Evolutionary conservation across 2,113 vertebrate genomes (phyloP).

Genomic region (Trematomus loennbergii): DNA sequence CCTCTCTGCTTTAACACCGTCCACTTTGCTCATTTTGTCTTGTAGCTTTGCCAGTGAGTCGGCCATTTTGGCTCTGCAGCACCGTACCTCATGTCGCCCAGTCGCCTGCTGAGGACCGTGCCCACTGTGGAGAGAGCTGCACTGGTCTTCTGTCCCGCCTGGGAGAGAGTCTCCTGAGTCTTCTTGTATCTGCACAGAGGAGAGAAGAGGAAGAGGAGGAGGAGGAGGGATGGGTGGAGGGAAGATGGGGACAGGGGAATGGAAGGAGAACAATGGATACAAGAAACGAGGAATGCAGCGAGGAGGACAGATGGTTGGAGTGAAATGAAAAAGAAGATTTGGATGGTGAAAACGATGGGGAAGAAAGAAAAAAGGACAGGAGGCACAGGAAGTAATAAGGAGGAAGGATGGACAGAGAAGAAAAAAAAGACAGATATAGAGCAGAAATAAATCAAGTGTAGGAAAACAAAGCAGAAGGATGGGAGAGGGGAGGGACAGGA

Average conservation of each 20-base stretch:
- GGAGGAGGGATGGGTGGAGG: too few species aligned
- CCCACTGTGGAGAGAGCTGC: constrained; percentile 92
- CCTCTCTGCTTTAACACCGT: constrained; percentile 3
- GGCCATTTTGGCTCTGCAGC: background rate
- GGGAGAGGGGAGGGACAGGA: background rate
- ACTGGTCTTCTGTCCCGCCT: constrained; percentile 95
- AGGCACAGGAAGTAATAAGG: background rate
- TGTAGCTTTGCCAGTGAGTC: background rate
- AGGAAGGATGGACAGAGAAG: background rate
- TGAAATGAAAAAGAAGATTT: constrained; percentile 1
- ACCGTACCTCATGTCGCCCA: constrained; percentile 96
- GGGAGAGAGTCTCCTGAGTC: constrained; percentile 96
- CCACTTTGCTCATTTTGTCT: constrained; percentile 17
- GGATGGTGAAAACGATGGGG: background rate
- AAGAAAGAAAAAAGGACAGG: too few species aligned
- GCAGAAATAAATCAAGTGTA: background rate
- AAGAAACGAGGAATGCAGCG: background rate
- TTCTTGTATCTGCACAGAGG: constrained; percentile 91
- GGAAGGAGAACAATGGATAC: constrained; percentile 7
- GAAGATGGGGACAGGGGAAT: background rate
- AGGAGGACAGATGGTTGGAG: background rate
- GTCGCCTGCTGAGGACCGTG: constrained; percentile 90
- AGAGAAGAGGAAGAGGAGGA: too few species aligned
- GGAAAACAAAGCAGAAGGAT: background rate
- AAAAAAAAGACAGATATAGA: background rate